phyloP scores from a whole-genome alignment of 1,140 invertebrate species.

The Bombus superbus region DNA sequence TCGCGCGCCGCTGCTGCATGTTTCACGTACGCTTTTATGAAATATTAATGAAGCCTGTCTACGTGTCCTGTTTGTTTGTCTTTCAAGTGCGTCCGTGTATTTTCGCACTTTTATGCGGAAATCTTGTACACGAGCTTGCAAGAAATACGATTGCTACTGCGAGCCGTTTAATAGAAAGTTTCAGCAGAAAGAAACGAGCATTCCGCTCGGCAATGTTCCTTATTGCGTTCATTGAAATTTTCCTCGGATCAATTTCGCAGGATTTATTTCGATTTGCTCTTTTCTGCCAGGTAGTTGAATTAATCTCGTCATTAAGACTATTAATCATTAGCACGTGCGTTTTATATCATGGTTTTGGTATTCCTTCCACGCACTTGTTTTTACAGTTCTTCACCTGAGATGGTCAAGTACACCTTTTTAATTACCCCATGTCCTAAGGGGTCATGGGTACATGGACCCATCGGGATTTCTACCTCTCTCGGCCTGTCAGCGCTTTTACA shows the following conservation, averaged over 20 bases:
- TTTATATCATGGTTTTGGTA: too few species aligned
- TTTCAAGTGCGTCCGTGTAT: background rate
- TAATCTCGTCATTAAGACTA: too few species aligned
- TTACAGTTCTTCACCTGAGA: too few species aligned
- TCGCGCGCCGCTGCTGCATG: background rate
- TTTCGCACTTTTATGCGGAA: background rate
- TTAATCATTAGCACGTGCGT: too few species aligned
- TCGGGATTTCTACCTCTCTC: too few species aligned
- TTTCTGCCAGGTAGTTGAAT: too few species aligned
- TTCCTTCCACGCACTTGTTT: too few species aligned
- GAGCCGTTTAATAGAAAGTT: background rate
- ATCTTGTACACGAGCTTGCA: background rate
- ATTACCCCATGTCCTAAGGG: too few species aligned
- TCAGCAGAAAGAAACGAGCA: background rate
- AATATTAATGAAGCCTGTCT: slow-evolving; percentile 23
- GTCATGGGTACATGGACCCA: too few species aligned
- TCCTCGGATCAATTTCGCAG: background rate
- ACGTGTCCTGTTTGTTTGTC: background rate
- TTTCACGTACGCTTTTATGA: slow-evolving; percentile 7
- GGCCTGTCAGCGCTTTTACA: too few species aligned
- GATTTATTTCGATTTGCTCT: too few species aligned
- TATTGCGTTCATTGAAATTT: background rate
- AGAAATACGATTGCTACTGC: background rate
- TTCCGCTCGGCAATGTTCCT: background rate
- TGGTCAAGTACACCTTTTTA: too few species aligned